Evolutionary conservation across 2,797 vertebrate genomes (phyloP).

Genomic region (Mormyrops attenuatus): DNA sequence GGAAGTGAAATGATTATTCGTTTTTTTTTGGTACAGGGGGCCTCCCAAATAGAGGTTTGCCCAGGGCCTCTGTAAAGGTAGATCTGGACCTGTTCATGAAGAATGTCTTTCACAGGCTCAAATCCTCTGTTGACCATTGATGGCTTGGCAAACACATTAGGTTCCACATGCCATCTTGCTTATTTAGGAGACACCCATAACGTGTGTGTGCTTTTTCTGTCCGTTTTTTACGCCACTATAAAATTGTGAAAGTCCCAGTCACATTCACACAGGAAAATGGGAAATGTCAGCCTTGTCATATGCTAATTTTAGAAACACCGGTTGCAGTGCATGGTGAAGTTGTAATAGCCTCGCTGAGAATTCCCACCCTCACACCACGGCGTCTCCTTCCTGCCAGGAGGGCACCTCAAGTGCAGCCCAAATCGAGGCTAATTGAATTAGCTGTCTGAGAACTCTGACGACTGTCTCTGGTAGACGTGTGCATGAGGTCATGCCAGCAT

Average conservation of each 20-base stretch:
- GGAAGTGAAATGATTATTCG: not conserved
- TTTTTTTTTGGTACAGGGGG: not conserved
- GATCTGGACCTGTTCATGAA: not conserved
- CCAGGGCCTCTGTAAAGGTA: not conserved
- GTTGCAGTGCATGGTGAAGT: not conserved
- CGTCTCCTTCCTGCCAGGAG: not conserved
- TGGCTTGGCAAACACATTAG: not conserved
- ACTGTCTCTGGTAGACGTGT: not conserved
- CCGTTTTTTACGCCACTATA: not conserved
- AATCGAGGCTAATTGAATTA: slow-evolving; percentile 46
- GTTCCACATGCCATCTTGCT: not conserved
- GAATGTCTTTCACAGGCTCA: not conserved
- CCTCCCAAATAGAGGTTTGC: not conserved
- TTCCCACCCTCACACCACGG: not conserved
- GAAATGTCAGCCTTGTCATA: not conserved
- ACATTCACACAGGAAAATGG: not conserved
- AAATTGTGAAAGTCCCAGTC: not conserved
- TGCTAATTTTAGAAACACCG: not conserved
- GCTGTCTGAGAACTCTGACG: slow-evolving; percentile 18
- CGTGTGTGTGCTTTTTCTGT: not conserved
- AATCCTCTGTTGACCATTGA: not conserved
- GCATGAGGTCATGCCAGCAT: not conserved
- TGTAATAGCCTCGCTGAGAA: not conserved
- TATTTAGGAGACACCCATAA: not conserved
- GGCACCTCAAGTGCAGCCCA: slow-evolving; percentile 26